Conservation (phyloP, 35 echinoderm and acorn worm species). For the Heliocidaris erythrogramma region DNA sequence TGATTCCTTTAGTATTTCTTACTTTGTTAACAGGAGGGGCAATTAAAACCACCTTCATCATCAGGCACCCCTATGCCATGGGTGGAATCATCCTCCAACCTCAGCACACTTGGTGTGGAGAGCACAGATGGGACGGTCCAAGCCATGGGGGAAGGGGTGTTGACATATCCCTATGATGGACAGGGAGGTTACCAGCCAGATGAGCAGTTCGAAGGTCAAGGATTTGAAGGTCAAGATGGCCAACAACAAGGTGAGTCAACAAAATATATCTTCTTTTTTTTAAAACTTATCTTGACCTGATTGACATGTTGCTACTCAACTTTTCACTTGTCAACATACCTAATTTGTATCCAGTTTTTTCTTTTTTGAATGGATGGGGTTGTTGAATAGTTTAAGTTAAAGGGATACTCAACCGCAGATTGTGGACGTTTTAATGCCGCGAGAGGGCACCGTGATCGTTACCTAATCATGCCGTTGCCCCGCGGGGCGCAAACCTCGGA, state of each 20-base stretch:
- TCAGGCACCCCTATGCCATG: constrained; percentile 96
- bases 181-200: constrained; percentile 39
- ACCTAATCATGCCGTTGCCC: no score
- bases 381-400: no score
- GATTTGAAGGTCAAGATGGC: constrained; percentile 46
- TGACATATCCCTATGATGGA: constrained; percentile 19
- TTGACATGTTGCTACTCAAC: no score
- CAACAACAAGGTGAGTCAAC: constrained; percentile 49
- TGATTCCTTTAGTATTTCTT: neutral
- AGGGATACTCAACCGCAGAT: no score
- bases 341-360: no score
- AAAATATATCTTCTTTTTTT: no score
- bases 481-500: no score
- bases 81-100: constrained; percentile 92
- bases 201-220: neutral
- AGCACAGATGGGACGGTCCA: constrained; percentile 44
- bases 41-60: constrained; percentile 78
- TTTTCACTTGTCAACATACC: no score
- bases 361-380: no score
- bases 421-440: no score
- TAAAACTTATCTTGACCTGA: no score
- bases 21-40: constrained; percentile 69
- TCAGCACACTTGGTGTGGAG: constrained; percentile 73
- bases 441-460: no score
- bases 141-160: constrained; percentile 27